Conservation (phyloP, 2,113 vertebrate genomes). For the Lethenteron reissneri region DNA sequence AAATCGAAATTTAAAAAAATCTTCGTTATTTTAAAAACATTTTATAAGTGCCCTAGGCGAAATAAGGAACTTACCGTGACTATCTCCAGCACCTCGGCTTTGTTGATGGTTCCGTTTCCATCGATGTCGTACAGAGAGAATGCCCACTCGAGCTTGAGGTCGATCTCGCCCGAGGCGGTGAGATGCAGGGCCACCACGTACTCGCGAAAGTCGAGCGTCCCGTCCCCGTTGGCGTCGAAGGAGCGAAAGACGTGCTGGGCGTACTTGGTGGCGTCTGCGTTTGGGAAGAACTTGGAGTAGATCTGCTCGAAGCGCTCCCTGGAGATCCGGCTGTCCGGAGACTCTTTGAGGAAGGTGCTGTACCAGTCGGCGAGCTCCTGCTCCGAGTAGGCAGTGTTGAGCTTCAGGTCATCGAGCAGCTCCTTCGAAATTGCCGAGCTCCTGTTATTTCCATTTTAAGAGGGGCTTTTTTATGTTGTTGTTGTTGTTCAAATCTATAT, state of each 20-base stretch:
- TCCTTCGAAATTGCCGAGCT: slow-evolving; percentile 39
- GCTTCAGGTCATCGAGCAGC: slow-evolving; percentile 36
- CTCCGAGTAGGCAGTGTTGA: slow-evolving; percentile 37
- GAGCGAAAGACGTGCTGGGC: slow-evolving; percentile 41
- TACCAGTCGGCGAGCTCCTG: slow-evolving; percentile 36
- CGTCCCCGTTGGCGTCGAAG: slow-evolving; percentile 41
- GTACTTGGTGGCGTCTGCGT: slow-evolving; percentile 31
- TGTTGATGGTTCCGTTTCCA: too few species aligned
- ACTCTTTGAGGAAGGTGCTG: slow-evolving; percentile 40
- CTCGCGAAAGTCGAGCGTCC: slow-evolving; percentile 44
- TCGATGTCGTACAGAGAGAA: too few species aligned
- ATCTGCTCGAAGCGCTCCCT: slow-evolving; percentile 38
- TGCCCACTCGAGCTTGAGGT: too few species aligned
- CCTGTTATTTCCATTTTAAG: slow-evolving; percentile 33
- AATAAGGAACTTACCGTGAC: too few species aligned
- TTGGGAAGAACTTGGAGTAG: slow-evolving; percentile 42
- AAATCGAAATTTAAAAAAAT: background rate
- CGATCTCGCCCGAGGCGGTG: too few species aligned
- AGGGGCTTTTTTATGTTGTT: background rate
- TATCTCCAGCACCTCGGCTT: too few species aligned
- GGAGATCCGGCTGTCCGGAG: slow-evolving; percentile 32
- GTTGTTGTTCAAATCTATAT: too few species aligned
- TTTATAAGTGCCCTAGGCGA: too few species aligned
- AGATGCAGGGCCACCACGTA: too few species aligned
- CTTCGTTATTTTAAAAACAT: too few species aligned